Conservation (phyloP, 2,888 invertebrate genomes). For the Synergus umbraculus region DNA sequence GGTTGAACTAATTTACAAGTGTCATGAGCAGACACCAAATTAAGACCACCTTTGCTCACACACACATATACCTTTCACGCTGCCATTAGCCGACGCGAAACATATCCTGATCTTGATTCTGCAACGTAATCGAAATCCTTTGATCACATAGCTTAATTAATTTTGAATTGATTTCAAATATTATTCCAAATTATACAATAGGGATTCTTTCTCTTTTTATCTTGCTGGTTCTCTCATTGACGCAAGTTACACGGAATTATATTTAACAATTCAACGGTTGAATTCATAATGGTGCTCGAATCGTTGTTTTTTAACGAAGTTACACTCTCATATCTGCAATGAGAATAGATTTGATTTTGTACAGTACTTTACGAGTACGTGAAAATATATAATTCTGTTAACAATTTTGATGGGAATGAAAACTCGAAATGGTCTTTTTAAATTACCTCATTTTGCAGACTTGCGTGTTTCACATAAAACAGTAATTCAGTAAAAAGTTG, state of each 20-base stretch:
- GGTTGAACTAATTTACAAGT: constrained; percentile 49
- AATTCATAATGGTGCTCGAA: constrained; percentile 13
- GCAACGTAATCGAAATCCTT: constrained; percentile 12
- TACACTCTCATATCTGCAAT: background rate
- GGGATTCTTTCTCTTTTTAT: background rate
- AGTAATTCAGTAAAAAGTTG: no score
- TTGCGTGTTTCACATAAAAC: background rate
- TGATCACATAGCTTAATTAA: constrained; percentile 13
- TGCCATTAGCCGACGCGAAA: constrained; percentile 16
- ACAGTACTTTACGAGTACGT: background rate
- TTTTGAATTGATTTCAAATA: background rate
- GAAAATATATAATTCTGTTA: background rate
- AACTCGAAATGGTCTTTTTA: background rate
- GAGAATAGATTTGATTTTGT: background rate
- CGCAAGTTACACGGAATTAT: constrained; percentile 3
- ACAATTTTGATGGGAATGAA: background rate
- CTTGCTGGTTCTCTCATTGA: background rate
- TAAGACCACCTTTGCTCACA: constrained; percentile 14
- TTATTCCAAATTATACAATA: background rate
- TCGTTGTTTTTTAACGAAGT: background rate
- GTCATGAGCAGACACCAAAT: constrained; percentile 46
- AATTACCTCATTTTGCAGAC: background rate
- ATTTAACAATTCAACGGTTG: constrained; percentile 9
- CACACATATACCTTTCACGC: background rate
- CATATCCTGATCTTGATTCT: constrained; percentile 12